Evolutionary conservation across 2,888 invertebrate genomes (phyloP).

Genomic region (Erynnis tages): DNA sequence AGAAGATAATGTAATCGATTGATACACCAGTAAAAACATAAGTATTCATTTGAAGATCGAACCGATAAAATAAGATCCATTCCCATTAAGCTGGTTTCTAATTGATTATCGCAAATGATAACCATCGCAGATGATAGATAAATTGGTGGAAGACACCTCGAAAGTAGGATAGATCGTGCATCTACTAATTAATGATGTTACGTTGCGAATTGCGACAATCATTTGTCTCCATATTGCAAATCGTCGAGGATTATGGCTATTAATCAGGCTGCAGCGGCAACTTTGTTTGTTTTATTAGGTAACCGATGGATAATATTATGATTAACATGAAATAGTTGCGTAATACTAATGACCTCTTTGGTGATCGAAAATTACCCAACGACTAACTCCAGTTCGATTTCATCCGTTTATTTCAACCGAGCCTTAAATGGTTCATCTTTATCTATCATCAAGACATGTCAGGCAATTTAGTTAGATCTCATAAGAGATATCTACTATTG

Average conservation of each 20-base stretch:
- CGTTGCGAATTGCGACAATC: constrained; percentile 65
- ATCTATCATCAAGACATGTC: too few species aligned
- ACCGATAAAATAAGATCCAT: constrained; percentile 1
- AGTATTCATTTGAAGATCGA: neutral
- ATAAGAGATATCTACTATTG: too few species aligned
- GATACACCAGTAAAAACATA: constrained; percentile 6
- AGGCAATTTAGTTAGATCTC: too few species aligned
- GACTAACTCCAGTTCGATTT: constrained; percentile 40
- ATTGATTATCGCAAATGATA: constrained; percentile 56
- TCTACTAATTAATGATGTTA: constrained; percentile 72
- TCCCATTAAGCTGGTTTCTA: constrained; percentile 37
- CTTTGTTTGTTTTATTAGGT: constrained; percentile 63
- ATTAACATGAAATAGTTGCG: constrained; percentile 61
- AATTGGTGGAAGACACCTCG: constrained; percentile 62
- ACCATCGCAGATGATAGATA: constrained; percentile 69
- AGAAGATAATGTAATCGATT: neutral
- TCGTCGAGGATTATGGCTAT: constrained; percentile 62
- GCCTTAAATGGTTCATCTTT: constrained; percentile 8
- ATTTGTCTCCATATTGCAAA: constrained; percentile 68
- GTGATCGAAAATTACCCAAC: constrained; percentile 60
- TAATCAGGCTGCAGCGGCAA: constrained; percentile 57
- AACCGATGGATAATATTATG: constrained; percentile 54
- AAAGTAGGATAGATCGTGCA: constrained; percentile 74
- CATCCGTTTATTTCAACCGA: constrained; percentile 30
- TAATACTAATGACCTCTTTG: constrained; percentile 54